Evolutionary conservation across 2,113 vertebrate genomes (phyloP).

Genomic region (Benitochromis conjunctus): DNA sequence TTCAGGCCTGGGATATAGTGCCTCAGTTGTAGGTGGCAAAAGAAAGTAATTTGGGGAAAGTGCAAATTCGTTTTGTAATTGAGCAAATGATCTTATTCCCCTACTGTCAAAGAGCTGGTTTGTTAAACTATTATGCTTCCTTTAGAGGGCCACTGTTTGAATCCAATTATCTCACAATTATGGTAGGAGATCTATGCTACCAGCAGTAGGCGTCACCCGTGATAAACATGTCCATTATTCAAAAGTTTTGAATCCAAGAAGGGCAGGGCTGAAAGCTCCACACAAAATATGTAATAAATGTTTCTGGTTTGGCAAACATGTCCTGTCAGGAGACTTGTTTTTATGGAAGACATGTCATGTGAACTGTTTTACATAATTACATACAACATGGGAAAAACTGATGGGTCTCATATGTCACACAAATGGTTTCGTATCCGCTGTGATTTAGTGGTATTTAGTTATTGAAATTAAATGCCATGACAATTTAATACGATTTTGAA

Average conservation of each 20-base stretch:
- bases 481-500: neutral
- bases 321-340: neutral
- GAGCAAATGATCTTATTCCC: neutral
- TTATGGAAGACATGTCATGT: neutral
- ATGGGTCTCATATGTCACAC: neutral
- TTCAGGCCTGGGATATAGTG: neutral
- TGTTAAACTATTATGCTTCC: neutral
- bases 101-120: neutral
- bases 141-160: neutral
- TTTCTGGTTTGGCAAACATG: slow-evolving; percentile 27
- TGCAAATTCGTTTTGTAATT: neutral
- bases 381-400: neutral
- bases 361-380: neutral
- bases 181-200: neutral
- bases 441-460: neutral
- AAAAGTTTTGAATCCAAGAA: neutral
- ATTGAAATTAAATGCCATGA: neutral
- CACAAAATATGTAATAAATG: slow-evolving; percentile 47
- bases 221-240: neutral
- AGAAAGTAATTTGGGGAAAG: neutral
- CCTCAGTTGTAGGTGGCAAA: neutral
- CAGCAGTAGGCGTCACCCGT: neutral
- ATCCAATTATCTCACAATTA: neutral
- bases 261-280: neutral
- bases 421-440: neutral